Percentiles rank a stretch among this genome's conserved stretches.
Evolutionary conservation across 2,797 vertebrate species (phyloP).

Genomic region (Orestias chungarensis): DNA sequence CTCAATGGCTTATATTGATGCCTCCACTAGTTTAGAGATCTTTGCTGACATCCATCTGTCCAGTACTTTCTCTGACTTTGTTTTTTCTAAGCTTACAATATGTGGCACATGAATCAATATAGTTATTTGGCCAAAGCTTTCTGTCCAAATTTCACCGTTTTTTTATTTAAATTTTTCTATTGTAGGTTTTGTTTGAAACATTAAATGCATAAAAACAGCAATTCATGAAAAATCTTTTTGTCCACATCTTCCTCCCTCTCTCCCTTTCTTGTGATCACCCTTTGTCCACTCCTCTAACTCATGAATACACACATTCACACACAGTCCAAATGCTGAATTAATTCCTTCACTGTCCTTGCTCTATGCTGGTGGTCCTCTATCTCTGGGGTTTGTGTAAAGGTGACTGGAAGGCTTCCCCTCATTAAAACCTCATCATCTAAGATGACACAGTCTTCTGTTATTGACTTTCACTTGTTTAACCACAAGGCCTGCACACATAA

Average conservation of each 20-base stretch:
- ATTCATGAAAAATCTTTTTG: slow-evolving; percentile 16
- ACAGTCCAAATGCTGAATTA: slow-evolving; percentile 53
- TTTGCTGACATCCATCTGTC: slow-evolving; percentile 41
- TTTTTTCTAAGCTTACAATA: slow-evolving; percentile 17
- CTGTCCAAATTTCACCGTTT: slow-evolving; percentile 15
- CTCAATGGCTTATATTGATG: slow-evolving; percentile 18
- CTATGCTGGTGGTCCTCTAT: slow-evolving; percentile 56
- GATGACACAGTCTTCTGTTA: slow-evolving; percentile 67
- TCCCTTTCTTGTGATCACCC: slow-evolving; percentile 40
- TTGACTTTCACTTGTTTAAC: slow-evolving; percentile 54
- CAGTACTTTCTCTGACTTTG: slow-evolving; percentile 15
- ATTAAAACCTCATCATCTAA: slow-evolving; percentile 78
- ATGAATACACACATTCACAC: slow-evolving; percentile 3
- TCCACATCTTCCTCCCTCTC: slow-evolving; percentile 20
- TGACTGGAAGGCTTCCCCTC: slow-evolving; percentile 67
- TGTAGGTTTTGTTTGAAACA: background rate
- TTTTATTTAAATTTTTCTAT: background rate
- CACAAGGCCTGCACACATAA: slow-evolving; percentile 47
- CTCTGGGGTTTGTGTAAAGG: slow-evolving; percentile 60
- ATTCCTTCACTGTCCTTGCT: slow-evolving; percentile 56
- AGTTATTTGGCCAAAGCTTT: slow-evolving; percentile 10
- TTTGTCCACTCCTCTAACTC: slow-evolving; percentile 1
- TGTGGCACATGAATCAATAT: slow-evolving; percentile 9
- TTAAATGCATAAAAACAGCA: background rate
- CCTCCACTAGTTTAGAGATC: slow-evolving; percentile 36